Evolutionary conservation across 2,888 invertebrate genomes (phyloP), one percentile per base, ranked within the genome.

Genomic region (Drosophila mayaguana): DNA sequence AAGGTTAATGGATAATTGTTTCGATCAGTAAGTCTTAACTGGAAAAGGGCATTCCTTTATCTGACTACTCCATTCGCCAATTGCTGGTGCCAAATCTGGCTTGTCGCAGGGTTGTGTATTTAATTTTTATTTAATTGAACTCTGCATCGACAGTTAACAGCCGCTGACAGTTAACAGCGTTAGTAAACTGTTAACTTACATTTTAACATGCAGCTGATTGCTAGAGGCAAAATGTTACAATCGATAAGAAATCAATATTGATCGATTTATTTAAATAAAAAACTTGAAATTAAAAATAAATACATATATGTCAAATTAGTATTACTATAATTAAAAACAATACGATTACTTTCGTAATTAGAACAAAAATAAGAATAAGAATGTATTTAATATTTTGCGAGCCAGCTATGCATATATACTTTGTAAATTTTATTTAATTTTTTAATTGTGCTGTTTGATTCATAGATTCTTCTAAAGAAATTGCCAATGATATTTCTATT

Each of bases 131-230:
- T 66, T 57, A 43, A 43, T 66, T 51, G n/a, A 54, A 42, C 22
- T 53, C 40, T 54, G 25, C 46, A 60, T 34, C 57, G 57, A n/a
- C 53, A 34, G 53, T n/a, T 68, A 63, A 68, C 66, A 75, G 60
- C 25, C 61, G 61, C 50, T 57, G 63, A 20, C 20, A 45, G 20
- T 76, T 71, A 77, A 80, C 70, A 75, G 78, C 48, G 32, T 38
- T 8, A 25, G 46, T n/a, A 32, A 48, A 45, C 59, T 82, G 80
- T 72, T 75, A 83, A 71, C 22, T 72, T 63, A 63, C 63, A 75
- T 53, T 32, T 18, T 18, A 38, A 45, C 32, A 42, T 32, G 28
- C 60, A 66, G 56, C 60, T 57, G 56, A 45, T 53, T 40, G 45
- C 22, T 50, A 12, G 6, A 12, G 25, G 25, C 54, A 20, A 28